Conservation (phyloP, 2,797 vertebrate species). For the Syndactyla subalaris region DNA sequence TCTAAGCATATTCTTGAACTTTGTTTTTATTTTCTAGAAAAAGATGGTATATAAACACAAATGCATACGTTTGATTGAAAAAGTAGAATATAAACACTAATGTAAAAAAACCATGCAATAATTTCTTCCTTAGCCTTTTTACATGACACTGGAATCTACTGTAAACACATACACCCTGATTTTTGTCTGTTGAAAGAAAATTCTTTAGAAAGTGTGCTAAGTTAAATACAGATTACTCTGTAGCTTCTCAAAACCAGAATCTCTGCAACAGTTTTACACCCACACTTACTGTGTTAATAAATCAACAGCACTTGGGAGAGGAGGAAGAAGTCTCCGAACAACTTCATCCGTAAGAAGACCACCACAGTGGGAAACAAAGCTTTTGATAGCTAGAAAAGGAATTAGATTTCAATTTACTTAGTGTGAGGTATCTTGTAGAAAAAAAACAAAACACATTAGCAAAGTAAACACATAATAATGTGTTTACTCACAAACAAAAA, state of each 20-base stretch:
- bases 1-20: neutral
- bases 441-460: neutral
- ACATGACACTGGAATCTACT: neutral
- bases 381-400: slow-evolving; percentile 82
- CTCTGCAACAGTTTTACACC: slow-evolving; percentile 21
- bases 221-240: neutral
- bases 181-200: neutral
- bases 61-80: neutral
- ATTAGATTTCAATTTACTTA: slow-evolving; percentile 29
- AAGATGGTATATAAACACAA: neutral
- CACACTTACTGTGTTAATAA: slow-evolving; percentile 89
- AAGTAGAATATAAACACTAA: neutral
- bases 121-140: slow-evolving; percentile 5
- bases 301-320: slow-evolving; percentile 85
- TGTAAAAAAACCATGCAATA: neutral
- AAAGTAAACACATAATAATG: neutral
- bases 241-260: neutral
- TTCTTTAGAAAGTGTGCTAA: neutral
- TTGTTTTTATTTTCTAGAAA: neutral
- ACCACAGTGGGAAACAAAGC: slow-evolving; percentile 85
- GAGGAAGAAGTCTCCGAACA: slow-evolving; percentile 83
- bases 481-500: neutral
- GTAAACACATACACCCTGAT: neutral
- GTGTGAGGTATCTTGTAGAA: neutral
- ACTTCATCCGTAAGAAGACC: slow-evolving; percentile 88